phyloP scores from a whole-genome alignment of 2,113 vertebrate genomes.

The Ciconia boyciana region DNA sequence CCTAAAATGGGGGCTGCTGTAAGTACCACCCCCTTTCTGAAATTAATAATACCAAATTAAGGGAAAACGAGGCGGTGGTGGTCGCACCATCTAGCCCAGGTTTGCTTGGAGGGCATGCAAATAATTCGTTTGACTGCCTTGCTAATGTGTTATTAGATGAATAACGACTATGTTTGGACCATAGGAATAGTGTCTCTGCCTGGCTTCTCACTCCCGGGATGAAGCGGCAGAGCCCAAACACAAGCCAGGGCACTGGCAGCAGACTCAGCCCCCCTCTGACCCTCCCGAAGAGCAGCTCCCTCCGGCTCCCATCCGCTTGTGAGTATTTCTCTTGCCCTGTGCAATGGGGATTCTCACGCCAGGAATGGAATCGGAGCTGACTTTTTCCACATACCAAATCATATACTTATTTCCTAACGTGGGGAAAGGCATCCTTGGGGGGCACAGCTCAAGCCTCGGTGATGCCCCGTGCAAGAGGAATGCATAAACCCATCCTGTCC shows the following conservation, averaged over 20 bases:
- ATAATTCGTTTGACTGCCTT: background rate
- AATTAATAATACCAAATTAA: background rate
- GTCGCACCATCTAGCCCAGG: accelerated
- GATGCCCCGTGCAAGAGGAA: accelerated
- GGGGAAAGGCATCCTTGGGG: accelerated
- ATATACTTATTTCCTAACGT: background rate
- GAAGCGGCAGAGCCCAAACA: background rate
- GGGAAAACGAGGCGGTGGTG: background rate
- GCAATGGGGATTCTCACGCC: background rate
- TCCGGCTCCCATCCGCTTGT: accelerated
- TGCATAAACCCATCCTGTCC: background rate
- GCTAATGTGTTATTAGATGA: background rate
- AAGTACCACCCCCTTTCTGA: background rate
- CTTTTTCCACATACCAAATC: background rate
- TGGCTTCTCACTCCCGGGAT: background rate
- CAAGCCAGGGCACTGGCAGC: background rate
- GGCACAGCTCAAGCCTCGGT: accelerated
- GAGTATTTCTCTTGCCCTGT: background rate
- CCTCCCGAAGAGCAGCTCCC: background rate
- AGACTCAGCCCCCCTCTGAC: background rate
- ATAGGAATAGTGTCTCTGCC: background rate
- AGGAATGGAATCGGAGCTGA: background rate
- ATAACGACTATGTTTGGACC: background rate
- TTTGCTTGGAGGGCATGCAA: background rate
- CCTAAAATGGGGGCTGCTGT: background rate